phyloP scores from a whole-genome alignment of 2,888 invertebrate genomes.

The Sussaba pulchella region DNA sequence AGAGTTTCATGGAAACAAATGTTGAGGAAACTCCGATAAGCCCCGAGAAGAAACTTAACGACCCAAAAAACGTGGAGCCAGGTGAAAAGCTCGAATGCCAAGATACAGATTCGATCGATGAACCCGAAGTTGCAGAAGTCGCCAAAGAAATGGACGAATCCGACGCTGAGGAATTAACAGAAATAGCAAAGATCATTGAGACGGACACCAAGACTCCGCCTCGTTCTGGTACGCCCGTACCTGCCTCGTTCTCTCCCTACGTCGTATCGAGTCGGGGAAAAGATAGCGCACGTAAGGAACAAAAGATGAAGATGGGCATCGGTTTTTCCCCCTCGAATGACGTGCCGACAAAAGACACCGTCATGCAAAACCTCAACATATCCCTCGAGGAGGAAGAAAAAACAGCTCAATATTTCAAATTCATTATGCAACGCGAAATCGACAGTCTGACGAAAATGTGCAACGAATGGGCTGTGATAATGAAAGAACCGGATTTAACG shows the following conservation, averaged over 20 bases:
- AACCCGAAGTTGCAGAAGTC: not conserved
- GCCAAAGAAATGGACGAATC: not conserved
- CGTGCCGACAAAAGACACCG: slow-evolving; percentile 78
- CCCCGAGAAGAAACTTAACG: slow-evolving; percentile 14
- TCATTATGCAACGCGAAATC: slow-evolving; percentile 85
- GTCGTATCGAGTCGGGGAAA: slow-evolving; percentile 88
- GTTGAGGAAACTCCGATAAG: not conserved
- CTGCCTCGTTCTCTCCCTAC: slow-evolving; percentile 84
- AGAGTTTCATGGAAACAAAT: slow-evolving; percentile 20
- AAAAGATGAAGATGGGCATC: slow-evolving; percentile 71
- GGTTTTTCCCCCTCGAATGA: slow-evolving; percentile 46
- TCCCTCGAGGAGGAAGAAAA: slow-evolving; percentile 78
- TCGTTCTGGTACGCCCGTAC: slow-evolving; percentile 50
- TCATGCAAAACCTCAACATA: slow-evolving; percentile 77
- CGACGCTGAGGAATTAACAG: not conserved
- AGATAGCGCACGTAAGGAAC: slow-evolving; percentile 86
- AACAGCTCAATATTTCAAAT: slow-evolving; percentile 83
- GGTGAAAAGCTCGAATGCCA: not conserved
- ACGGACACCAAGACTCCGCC: not conserved
- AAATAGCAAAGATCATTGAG: not conserved
- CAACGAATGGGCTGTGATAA: slow-evolving; percentile 86
- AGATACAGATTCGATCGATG: not conserved
- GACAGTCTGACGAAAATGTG: slow-evolving; percentile 86
- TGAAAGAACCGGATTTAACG: slow-evolving; percentile 80
- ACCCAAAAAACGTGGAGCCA: not conserved